These are phyloP conservation scores for Carassius carassius DNA, from an alignment of 2,113 vertebrate genomes.

Conservation along the genomic window DNA sequence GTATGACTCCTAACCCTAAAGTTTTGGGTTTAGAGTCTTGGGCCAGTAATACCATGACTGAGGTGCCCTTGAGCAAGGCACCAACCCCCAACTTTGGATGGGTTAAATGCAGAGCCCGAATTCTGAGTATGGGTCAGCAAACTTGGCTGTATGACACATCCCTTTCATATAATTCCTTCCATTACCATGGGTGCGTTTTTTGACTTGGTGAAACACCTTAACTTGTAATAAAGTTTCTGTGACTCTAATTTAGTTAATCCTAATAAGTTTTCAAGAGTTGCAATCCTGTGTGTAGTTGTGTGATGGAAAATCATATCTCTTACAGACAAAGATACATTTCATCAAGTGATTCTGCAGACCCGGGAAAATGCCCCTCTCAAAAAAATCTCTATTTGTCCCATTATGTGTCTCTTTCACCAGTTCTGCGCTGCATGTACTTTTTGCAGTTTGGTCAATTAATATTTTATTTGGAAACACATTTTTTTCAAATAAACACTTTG, in stretches of 20 bases:
- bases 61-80: too few species aligned
- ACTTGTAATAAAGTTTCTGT: background rate
- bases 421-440: background rate
- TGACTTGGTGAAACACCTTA: background rate
- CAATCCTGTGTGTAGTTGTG: background rate
- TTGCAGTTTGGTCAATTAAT: conserved; percentile 7
- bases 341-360: conserved; percentile 84
- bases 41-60: too few species aligned
- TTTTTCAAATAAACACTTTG: background rate
- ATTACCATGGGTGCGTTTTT: conserved; percentile 82
- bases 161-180: conserved; percentile 61
- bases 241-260: too few species aligned
- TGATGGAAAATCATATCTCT: conserved; percentile 24
- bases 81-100: too few species aligned
- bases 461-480: background rate
- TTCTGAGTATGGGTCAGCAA: too few species aligned
- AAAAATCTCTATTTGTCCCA: conserved; percentile 45
- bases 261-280: too few species aligned
- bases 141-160: too few species aligned
- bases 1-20: conserved; percentile 64
- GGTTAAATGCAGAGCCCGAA: too few species aligned
- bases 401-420: conserved; percentile 47
- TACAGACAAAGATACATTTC: conserved; percentile 83
- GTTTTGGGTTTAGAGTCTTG: too few species aligned
- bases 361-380: conserved; percentile 70